A percentile compares a stretch with the other conserved stretches of the same genome.
Evolutionary conservation across 2,113 vertebrate species (phyloP).

Genomic region (Piprites chloris): DNA sequence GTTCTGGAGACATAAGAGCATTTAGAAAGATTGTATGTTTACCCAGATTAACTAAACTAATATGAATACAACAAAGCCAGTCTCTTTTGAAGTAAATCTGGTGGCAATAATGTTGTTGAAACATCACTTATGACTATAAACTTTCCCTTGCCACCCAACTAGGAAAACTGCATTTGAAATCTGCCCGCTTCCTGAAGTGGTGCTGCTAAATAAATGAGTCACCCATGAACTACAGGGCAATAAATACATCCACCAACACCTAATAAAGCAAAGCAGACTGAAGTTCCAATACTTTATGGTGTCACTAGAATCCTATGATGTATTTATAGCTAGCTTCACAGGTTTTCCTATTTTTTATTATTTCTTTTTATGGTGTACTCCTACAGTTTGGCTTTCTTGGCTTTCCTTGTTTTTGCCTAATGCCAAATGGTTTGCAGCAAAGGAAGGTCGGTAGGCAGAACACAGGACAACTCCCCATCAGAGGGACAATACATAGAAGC

Average conservation of each 20-base stretch:
- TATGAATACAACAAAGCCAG: neutral
- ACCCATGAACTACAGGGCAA: constrained; percentile 57
- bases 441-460: neutral
- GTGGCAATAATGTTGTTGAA: neutral
- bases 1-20: neutral
- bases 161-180: constrained; percentile 58
- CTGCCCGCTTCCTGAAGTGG: constrained; percentile 24
- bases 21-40: neutral
- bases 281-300: constrained; percentile 62
- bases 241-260: constrained; percentile 71
- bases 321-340: constrained; percentile 67
- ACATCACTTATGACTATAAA: constrained; percentile 9
- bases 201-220: constrained; percentile 70
- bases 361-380: constrained; percentile 42
- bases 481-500: neutral
- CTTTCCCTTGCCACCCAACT: neutral
- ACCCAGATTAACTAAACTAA: neutral
- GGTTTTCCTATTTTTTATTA: constrained; percentile 10
- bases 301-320: constrained; percentile 54
- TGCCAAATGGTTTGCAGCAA: neutral
- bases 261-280: constrained; percentile 69
- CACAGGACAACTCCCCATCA: neutral
- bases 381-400: constrained; percentile 11
- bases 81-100: neutral
- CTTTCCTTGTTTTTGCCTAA: neutral